A percentile compares a stretch with the other conserved stretches of the same genome.
phyloP scores from a whole-genome alignment of 2,797 vertebrate species.

The Acestrorhynchus altus region DNA sequence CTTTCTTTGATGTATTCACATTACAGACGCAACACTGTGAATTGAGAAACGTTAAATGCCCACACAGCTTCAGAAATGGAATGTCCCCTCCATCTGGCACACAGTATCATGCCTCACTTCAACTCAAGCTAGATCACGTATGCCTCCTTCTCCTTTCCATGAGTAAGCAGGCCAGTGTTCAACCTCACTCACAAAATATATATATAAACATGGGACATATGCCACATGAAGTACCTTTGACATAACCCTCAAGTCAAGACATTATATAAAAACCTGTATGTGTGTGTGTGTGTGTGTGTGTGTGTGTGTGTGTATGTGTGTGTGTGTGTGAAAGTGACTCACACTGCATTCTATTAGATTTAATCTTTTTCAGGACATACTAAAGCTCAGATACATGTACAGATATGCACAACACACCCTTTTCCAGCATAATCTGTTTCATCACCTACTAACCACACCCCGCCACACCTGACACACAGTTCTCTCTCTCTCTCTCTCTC shows the following conservation, averaged over 20 bases:
- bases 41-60: too few species aligned
- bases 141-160: too few species aligned
- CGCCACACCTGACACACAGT: slow-evolving; percentile 45
- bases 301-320: not conserved
- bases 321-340: not conserved
- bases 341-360: not conserved
- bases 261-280: not conserved
- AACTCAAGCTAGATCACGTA: too few species aligned
- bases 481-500: slow-evolving; percentile 55
- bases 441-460: slow-evolving; percentile 42
- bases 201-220: too few species aligned
- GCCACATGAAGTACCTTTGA: too few species aligned
- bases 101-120: too few species aligned
- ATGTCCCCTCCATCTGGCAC: too few species aligned
- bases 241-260: not conserved
- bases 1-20: too few species aligned
- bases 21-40: too few species aligned
- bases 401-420: slow-evolving; percentile 12
- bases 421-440: slow-evolving; percentile 30
- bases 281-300: not conserved
- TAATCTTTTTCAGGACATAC: not conserved
- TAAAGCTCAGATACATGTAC: not conserved
- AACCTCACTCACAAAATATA: too few species aligned
- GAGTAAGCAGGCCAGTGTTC: too few species aligned
- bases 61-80: too few species aligned